These are phyloP conservation scores for Hirundichthys speculiger DNA, from an alignment of 2,113 vertebrate species.

Conservation along the genomic window DNA sequence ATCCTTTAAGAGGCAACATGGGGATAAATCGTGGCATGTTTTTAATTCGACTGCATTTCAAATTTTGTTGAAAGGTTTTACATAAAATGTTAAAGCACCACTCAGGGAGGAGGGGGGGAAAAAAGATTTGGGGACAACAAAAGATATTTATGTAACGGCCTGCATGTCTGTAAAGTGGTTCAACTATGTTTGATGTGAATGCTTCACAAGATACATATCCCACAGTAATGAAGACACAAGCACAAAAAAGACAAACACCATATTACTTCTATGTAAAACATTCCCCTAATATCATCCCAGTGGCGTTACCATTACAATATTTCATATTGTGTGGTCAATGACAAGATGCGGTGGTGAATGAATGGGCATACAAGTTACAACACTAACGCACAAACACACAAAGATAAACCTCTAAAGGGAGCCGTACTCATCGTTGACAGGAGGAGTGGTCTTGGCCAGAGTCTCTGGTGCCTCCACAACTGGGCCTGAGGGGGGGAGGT, in stretches of 20 bases:
- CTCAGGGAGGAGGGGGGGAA: neutral
- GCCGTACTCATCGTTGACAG: constrained; percentile 94
- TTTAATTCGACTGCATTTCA: neutral
- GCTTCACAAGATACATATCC: constrained; percentile 18
- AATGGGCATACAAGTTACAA: constrained; percentile 70
- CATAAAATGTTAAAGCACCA: neutral
- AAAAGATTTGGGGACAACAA: no score
- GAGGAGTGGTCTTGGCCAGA: constrained; percentile 88
- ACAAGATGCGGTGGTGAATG: constrained; percentile 79
- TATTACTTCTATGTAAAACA: constrained; percentile 37
- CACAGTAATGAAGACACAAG: constrained; percentile 48
- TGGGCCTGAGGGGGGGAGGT: constrained; percentile 91
- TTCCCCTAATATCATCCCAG: constrained; percentile 33
- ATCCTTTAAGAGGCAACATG: no score
- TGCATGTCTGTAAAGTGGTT: constrained; percentile 34
- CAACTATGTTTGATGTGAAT: constrained; percentile 16
- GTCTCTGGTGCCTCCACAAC: constrained; percentile 94
- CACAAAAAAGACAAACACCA: constrained; percentile 33
- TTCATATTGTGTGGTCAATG: constrained; percentile 72
- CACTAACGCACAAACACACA: constrained; percentile 17
- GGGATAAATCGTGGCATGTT: neutral
- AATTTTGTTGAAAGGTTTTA: neutral
- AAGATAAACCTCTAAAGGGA: constrained; percentile 82
- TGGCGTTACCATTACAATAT: constrained; percentile 70
- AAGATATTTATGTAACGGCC: neutral